Evolutionary conservation across 2,888 invertebrate species (phyloP).

Genomic region (Elegia similella): DNA sequence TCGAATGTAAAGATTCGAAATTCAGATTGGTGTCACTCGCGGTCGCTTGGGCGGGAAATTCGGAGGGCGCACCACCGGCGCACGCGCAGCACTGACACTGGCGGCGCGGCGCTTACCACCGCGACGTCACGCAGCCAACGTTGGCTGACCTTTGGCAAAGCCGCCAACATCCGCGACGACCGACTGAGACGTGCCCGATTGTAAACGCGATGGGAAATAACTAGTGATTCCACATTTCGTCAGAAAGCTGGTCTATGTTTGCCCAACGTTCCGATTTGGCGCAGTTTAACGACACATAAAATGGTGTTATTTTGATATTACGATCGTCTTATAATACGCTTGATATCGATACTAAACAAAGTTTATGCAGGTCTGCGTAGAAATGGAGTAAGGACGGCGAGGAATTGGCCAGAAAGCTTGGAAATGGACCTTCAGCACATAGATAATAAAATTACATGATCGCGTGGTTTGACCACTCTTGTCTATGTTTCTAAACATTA

Average conservation of each 20-base stretch:
- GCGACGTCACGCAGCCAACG: slow-evolving; percentile 39
- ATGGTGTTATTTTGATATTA: slow-evolving; percentile 53
- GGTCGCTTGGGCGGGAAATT: slow-evolving; percentile 56
- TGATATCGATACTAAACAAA: slow-evolving; percentile 37
- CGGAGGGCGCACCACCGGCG: slow-evolving; percentile 59
- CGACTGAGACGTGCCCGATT: slow-evolving; percentile 39
- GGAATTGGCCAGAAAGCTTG: not conserved
- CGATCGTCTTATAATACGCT: slow-evolving; percentile 37
- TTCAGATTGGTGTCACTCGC: slow-evolving; percentile 60
- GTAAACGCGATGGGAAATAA: slow-evolving; percentile 42
- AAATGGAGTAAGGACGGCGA: slow-evolving; percentile 9
- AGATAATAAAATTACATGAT: not conserved
- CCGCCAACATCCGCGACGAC: slow-evolving; percentile 32
- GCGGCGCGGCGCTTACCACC: slow-evolving; percentile 45
- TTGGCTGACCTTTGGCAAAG: slow-evolving; percentile 29
- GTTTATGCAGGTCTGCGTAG: slow-evolving; percentile 32
- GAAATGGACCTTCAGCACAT: not conserved
- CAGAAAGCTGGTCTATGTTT: slow-evolving; percentile 21
- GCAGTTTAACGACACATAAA: slow-evolving; percentile 46
- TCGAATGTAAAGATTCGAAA: slow-evolving; percentile 38
- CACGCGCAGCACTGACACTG: slow-evolving; percentile 69
- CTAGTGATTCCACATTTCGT: too few relatives aligned
- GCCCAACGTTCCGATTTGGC: slow-evolving; percentile 35
- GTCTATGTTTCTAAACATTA: too few relatives aligned
- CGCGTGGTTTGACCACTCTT: too few relatives aligned